These are phyloP conservation scores for Sylvicapra grimmia DNA, from an alignment of 2,113 vertebrate genomes.

Conservation along the genomic window DNA sequence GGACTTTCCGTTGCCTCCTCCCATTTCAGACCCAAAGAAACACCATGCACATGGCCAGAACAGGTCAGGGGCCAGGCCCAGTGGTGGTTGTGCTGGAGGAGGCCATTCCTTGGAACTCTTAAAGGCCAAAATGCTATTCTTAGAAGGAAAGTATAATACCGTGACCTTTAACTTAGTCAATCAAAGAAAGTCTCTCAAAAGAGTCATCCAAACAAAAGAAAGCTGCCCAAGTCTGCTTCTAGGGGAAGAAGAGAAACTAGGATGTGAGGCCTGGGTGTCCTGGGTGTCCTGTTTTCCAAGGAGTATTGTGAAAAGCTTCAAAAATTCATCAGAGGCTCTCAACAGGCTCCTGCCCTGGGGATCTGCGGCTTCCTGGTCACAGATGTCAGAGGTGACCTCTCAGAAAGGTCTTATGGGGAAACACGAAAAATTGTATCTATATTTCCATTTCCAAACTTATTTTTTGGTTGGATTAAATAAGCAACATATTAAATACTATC, in stretches of 20 bases:
- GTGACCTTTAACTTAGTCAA: conserved; percentile 64
- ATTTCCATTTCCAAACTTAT: neutral
- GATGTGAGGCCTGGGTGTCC: neutral
- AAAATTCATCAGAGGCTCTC: neutral
- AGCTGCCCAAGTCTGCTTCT: conserved; percentile 22
- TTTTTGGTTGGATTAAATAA: neutral
- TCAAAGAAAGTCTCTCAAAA: conserved; percentile 58
- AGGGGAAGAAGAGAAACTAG: neutral
- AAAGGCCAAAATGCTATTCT: conserved; percentile 53
- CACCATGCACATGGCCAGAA: neutral
- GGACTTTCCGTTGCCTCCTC: neutral
- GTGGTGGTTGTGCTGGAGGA: neutral
- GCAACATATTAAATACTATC: neutral
- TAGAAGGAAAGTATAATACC: conserved; percentile 30
- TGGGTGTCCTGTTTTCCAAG: neutral
- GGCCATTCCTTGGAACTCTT: conserved; percentile 54
- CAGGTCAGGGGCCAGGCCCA: neutral
- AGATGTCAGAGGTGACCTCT: neutral
- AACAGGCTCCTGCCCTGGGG: neutral
- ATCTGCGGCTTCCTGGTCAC: neutral
- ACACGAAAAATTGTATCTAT: neutral
- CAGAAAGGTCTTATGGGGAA: neutral
- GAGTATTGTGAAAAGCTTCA: neutral
- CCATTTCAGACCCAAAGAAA: conserved; percentile 30
- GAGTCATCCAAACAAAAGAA: conserved; percentile 38